phyloP scores from a whole-genome alignment of 2,113 vertebrate genomes.

The Zonotrichia leucophrys region DNA sequence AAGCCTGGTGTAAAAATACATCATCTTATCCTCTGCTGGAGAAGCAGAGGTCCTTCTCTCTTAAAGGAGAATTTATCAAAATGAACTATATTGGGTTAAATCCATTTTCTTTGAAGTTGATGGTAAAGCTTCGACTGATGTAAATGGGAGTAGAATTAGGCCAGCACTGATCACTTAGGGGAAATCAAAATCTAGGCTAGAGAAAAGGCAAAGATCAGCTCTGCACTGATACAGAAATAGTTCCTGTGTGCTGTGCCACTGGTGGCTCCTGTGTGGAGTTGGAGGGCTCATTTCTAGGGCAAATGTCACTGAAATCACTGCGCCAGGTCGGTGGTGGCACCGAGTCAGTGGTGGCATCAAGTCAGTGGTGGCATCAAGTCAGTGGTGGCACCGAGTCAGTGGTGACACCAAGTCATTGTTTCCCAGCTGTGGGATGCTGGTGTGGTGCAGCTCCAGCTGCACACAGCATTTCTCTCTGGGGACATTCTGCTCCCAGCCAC shows the following conservation, averaged over 20 bases:
- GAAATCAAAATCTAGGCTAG: slow-evolving; percentile 63
- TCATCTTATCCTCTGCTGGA: neutral
- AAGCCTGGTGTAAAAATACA: slow-evolving; percentile 14
- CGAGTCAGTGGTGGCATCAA: too few species aligned
- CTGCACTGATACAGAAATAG: slow-evolving; percentile 36
- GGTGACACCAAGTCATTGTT: neutral
- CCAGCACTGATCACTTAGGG: slow-evolving; percentile 26
- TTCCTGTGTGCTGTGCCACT: neutral
- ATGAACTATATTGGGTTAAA: slow-evolving; percentile 19
- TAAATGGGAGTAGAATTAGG: slow-evolving; percentile 38
- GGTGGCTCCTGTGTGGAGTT: neutral
- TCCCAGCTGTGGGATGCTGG: neutral
- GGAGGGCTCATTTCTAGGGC: slow-evolving; percentile 2
- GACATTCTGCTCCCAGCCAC: neutral
- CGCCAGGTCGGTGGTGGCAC: neutral
- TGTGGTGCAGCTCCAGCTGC: neutral
- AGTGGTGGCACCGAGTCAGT: neutral
- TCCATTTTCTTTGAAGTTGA: slow-evolving; percentile 31
- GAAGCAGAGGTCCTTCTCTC: neutral
- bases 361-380: neutral
- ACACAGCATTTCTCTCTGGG: neutral
- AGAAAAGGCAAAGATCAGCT: slow-evolving; percentile 53
- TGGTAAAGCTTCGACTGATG: slow-evolving; percentile 27
- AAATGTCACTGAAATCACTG: neutral
- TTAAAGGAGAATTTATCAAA: slow-evolving; percentile 1